Conservation (phyloP, 53 echinoderm and acorn worm species). For the Echinarachnius parma region DNA sequence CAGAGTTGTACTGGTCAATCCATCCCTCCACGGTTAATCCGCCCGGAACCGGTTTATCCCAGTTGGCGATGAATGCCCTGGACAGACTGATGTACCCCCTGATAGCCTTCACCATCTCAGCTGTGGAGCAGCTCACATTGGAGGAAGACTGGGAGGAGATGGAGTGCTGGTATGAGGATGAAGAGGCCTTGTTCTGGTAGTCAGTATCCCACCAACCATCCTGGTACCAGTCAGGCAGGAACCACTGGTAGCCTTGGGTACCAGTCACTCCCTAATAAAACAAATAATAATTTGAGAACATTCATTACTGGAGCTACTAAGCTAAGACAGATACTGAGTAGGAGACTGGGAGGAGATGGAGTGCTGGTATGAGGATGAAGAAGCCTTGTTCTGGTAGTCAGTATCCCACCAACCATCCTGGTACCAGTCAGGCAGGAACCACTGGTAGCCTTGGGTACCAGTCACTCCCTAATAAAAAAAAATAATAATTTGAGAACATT, state of each 20-base stretch:
- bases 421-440: conserved; percentile 81
- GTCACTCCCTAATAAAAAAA: conserved; percentile 56
- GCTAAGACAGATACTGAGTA: too few species aligned
- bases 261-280: conserved; percentile 59
- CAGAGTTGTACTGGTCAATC: conserved; percentile 44
- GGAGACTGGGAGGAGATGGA: conserved; percentile 23
- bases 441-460: conserved; percentile 71
- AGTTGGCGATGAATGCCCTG: conserved; percentile 56
- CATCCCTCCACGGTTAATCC: conserved; percentile 56
- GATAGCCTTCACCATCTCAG: conserved; percentile 69
- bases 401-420: conserved; percentile 82
- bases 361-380: conserved; percentile 11
- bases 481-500: too few species aligned
- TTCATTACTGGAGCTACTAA: too few species aligned
- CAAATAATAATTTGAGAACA: not conserved
- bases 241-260: conserved; percentile 81
- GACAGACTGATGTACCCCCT: conserved; percentile 75
- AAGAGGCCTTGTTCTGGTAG: conserved; percentile 53
- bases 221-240: conserved; percentile 69
- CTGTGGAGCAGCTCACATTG: conserved; percentile 66
- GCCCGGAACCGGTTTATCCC: conserved; percentile 52
- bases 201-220: conserved; percentile 89
- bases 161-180: conserved; percentile 6
- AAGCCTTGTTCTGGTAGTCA: conserved; percentile 63
- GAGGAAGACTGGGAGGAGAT: conserved; percentile 31